Conservation (phyloP, 1,140 invertebrate genomes). For the Aphaenogaster rudis region DNA sequence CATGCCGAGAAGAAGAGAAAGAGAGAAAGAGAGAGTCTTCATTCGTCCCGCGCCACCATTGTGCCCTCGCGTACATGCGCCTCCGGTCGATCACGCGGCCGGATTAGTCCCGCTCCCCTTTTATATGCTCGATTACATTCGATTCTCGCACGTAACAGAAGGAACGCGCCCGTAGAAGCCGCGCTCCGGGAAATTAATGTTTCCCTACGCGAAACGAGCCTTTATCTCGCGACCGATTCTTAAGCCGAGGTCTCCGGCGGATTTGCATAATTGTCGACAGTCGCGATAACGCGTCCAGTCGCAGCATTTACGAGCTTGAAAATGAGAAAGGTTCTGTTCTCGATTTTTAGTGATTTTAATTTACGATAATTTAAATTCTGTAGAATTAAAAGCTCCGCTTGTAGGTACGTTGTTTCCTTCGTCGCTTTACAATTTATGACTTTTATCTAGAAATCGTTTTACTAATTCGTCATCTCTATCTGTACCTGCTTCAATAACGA, state of each 20-base stretch:
- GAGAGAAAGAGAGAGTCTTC: constrained; percentile 41
- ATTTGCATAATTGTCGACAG: constrained; percentile 35
- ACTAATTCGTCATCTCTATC: background rate
- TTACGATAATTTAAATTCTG: background rate
- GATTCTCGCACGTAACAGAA: constrained; percentile 30
- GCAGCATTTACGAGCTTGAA: background rate
- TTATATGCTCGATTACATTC: constrained; percentile 56
- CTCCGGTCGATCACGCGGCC: constrained; percentile 29
- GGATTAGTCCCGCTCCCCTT: constrained; percentile 55
- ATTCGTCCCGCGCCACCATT: constrained; percentile 67
- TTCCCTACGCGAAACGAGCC: background rate
- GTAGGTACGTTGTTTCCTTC: too few relatives aligned
- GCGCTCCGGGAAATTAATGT: constrained; percentile 45
- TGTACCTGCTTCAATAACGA: background rate
- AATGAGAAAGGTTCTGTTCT: background rate
- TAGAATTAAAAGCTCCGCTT: background rate
- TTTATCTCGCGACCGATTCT: constrained; percentile 10
- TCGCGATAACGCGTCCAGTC: background rate
- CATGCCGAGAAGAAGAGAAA: constrained; percentile 39
- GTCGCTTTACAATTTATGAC: background rate
- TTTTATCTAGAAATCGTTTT: background rate
- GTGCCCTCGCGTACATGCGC: constrained; percentile 56
- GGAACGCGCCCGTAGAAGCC: constrained; percentile 13
- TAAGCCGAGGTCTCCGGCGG: background rate
- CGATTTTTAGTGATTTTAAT: background rate